Evolutionary conservation across 37 sponge, comb jelly and placozoan species (phyloP), one percentile per base, ranked within the genome.

Genomic region (Bolinopsis microptera): DNA sequence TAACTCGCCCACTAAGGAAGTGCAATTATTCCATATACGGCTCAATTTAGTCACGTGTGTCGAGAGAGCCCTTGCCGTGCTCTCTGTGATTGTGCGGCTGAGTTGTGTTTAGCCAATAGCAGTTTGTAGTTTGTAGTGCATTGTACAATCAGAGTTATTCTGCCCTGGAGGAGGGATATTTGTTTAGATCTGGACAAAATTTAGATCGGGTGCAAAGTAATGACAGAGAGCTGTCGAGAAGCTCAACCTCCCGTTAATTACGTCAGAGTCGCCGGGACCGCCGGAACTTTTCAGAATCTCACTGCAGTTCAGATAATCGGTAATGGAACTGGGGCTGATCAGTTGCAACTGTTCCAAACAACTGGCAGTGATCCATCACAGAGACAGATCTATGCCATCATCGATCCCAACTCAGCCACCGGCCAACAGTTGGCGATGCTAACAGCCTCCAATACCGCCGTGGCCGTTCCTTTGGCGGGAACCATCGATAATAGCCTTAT

Each of bases 111-210:
- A 86, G 90, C 90, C 90, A 86, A 86, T 86, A 86, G 90, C 90
- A 86, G 41, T 86, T 86, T 86, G 90, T 86, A 86, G 90, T 41
- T 86, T 86, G 61, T 41, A 41, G 90, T 86, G 90, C 90, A 86
- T 86, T 86, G 90, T 86, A 86, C 90, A 86, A 86, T 86, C 90
- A 86, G 90, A 86, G 90, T 77, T 77, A 77, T 77, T 77, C 80
- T 77, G 80, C 33, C 80, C 80, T 22, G 80, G 80, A 77, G 80
- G 80, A 77, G 80, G 80, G 80, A 77, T 77, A 77, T 77, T 77
- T 77, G 80, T 77, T 77, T 77, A 77, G 80, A 77, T 77, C 80
- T 77, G 80, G 80, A 77, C 33, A 77, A 77, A 70, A 77, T 77
- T 77, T 77, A 77, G 80, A 77, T 77, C 80, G 80, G 80, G 80